Evolutionary conservation across 2,888 invertebrate species (phyloP).

Genomic region (Dicyrtomina minuta): DNA sequence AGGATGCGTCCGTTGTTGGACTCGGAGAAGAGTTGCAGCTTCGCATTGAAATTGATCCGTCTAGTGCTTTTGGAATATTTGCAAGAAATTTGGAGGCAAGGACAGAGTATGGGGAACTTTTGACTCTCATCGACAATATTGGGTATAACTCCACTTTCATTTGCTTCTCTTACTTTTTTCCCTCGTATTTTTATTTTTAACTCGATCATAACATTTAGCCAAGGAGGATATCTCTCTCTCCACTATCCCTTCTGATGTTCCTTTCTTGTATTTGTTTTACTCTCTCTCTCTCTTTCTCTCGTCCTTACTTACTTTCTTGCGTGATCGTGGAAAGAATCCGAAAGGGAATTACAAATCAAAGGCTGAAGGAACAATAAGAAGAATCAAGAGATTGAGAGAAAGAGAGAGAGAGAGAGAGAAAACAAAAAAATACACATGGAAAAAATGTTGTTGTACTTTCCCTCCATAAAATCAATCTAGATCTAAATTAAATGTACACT

Average conservation of each 20-base stretch:
- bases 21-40: conserved; percentile 59
- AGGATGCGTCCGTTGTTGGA: conserved; percentile 58
- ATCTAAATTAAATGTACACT: background rate
- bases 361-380: too few species aligned
- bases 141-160: conserved; percentile 54
- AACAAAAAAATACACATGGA: conserved; percentile 1
- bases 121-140: conserved; percentile 58
- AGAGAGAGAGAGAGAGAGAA: background rate
- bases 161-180: background rate
- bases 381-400: too few species aligned
- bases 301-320: too few species aligned
- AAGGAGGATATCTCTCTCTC: background rate
- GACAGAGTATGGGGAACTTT: conserved; percentile 58
- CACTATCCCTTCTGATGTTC: background rate
- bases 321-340: too few species aligned
- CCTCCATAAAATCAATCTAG: background rate
- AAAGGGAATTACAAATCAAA: background rate
- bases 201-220: background rate
- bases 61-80: conserved; percentile 58
- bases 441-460: conserved; percentile 4
- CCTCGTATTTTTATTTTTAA: background rate
- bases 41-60: conserved; percentile 58
- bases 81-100: conserved; percentile 59
- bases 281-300: background rate
- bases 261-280: conserved; percentile 2